A percentile compares a stretch with the other conserved stretches of the same genome.
These are phyloP conservation scores for Trogon surrucura DNA, from an alignment of 2,113 vertebrate species.

Conservation along the genomic window DNA sequence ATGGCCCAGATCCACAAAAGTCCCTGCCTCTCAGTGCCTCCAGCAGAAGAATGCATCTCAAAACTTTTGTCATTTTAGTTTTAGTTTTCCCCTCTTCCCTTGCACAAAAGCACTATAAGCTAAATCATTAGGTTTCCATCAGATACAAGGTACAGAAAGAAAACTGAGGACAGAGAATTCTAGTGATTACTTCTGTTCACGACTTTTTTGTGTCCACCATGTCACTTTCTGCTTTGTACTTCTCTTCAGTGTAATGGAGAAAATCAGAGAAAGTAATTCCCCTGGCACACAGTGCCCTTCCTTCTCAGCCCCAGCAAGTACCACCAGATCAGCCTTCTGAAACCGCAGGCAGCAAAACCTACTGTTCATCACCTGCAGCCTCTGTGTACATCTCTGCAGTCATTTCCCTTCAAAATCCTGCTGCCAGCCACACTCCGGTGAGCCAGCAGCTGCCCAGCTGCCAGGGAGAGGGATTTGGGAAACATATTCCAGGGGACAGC, in stretches of 20 bases:
- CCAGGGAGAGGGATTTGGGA: neutral
- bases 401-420: neutral
- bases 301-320: neutral
- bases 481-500: neutral
- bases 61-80: neutral
- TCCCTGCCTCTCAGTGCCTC: neutral
- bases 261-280: neutral
- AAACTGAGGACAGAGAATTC: neutral
- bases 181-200: neutral
- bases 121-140: neutral
- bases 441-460: neutral
- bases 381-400: neutral
- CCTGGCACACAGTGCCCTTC: fast-evolving
- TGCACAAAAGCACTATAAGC: neutral
- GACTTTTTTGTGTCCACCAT: neutral
- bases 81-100: neutral
- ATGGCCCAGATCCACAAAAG: neutral
- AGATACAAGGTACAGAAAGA: neutral
- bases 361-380: neutral
- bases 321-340: neutral
- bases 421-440: neutral
- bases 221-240: neutral
- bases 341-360: neutral
- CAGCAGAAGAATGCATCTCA: neutral
- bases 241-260: neutral